Conservation (phyloP, 2,113 vertebrate genomes). For the Gavialis gangeticus region DNA sequence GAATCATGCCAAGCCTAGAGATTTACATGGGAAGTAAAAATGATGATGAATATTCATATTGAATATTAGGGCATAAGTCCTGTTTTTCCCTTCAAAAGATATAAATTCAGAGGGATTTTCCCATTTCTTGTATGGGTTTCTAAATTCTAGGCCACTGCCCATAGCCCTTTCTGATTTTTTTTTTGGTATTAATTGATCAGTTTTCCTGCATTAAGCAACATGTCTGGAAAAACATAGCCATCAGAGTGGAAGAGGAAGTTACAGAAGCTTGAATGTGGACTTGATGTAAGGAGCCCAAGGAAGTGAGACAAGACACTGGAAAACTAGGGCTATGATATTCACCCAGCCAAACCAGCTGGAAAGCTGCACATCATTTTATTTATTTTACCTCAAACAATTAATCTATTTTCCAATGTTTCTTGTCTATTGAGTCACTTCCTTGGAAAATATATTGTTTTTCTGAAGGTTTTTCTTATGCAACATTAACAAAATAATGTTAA, state of each 20-base stretch:
- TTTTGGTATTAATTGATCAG: neutral
- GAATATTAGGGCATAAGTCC: no score
- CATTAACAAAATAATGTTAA: neutral
- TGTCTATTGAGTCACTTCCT: slow-evolving; percentile 72
- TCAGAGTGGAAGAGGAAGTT: neutral
- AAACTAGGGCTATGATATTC: neutral
- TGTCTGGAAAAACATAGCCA: neutral
- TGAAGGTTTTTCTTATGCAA: neutral
- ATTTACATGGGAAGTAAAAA: no score
- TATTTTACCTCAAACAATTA: slow-evolving; percentile 40
- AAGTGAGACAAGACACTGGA: neutral
- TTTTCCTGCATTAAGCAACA: neutral
- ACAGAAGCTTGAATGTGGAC: neutral
- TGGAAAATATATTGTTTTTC: neutral
- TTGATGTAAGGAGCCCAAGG: neutral
- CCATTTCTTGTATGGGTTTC: neutral
- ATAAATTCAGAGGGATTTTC: neutral
- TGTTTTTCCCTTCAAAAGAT: neutral
- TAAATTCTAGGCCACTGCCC: neutral
- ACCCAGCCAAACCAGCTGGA: neutral
- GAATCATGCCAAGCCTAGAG: no score
- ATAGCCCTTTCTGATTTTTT: neutral
- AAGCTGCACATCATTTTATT: neutral
- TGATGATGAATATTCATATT: no score
- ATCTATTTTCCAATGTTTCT: slow-evolving; percentile 45